Evolutionary conservation across 1,140 invertebrate genomes (phyloP).

Genomic region (Procambarus virginalis): DNA sequence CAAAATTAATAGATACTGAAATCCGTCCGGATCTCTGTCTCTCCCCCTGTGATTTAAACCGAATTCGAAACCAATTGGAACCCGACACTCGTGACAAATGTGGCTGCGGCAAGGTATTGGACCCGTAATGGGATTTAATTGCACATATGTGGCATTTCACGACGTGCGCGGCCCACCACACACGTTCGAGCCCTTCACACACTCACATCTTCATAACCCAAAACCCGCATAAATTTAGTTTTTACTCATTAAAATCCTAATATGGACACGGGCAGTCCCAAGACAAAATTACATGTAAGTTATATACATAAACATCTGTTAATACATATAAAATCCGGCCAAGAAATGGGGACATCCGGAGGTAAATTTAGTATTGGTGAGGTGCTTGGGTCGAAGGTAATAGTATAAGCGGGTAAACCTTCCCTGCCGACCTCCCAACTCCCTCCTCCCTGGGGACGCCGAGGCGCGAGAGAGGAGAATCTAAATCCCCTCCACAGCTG

Average conservation of each 20-base stretch:
- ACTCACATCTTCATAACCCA: background rate
- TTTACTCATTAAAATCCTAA: no score
- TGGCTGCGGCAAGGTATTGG: slow-evolving; percentile 36
- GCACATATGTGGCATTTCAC: slow-evolving; percentile 33
- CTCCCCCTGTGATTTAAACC: slow-evolving; percentile 31
- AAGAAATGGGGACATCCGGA: background rate
- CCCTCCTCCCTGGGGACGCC: slow-evolving; percentile 37
- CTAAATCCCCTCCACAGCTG: slow-evolving; percentile 59
- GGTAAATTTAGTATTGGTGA: slow-evolving; percentile 24
- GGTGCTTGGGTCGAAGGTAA: slow-evolving; percentile 46
- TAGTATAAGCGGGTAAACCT: slow-evolving; percentile 57
- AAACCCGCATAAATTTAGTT: background rate
- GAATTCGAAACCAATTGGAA: slow-evolving; percentile 56
- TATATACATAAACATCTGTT: no score
- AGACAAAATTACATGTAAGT: no score
- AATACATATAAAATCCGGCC: background rate
- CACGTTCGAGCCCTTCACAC: background rate
- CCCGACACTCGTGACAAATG: slow-evolving; percentile 55
- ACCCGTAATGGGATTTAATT: slow-evolving; percentile 49
- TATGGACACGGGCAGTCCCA: no score
- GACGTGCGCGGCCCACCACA: background rate
- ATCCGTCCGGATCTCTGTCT: slow-evolving; percentile 6
- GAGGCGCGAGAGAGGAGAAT: slow-evolving; percentile 56
- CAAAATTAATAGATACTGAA: slow-evolving; percentile 12
- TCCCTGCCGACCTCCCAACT: slow-evolving; percentile 20